phyloP scores from a whole-genome alignment of 2,797 vertebrate species.

The Anabacerthia variegaticeps region DNA sequence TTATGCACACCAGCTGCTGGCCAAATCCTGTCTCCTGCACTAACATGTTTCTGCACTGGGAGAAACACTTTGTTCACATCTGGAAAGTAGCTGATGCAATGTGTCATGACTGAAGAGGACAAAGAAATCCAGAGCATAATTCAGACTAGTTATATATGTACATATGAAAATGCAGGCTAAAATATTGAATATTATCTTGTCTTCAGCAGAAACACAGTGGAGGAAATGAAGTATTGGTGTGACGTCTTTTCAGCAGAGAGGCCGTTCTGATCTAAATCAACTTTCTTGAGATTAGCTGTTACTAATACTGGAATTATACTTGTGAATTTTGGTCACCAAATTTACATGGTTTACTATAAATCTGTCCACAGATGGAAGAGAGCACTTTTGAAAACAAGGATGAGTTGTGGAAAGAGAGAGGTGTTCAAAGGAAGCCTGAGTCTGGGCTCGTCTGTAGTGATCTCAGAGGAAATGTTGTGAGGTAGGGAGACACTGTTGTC shows the following conservation, averaged over 20 bases:
- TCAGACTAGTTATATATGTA: not conserved
- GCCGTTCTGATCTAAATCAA: not conserved
- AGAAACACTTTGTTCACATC: slow-evolving; percentile 1
- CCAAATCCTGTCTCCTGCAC: slow-evolving; percentile 8
- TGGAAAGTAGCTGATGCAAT: not conserved
- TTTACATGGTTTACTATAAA: not conserved
- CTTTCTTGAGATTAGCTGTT: not conserved
- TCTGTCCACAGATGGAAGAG: not conserved
- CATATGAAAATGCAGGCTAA: not conserved
- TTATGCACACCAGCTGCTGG: not conserved
- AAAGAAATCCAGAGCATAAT: not conserved
- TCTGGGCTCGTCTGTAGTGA: not conserved
- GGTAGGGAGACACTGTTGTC: not conserved
- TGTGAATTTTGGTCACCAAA: not conserved
- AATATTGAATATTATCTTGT: not conserved
- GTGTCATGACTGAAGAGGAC: not conserved
- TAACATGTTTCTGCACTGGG: not conserved
- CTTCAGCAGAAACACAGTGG: not conserved
- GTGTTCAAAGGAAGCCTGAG: not conserved
- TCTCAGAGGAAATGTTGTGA: not conserved
- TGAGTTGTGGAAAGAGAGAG: not conserved
- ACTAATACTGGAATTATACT: not conserved
- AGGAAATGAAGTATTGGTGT: not conserved
- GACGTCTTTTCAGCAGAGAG: not conserved
- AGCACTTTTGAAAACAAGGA: not conserved